Conservation (phyloP, 2,888 invertebrate species). For the Seira ritae region DNA sequence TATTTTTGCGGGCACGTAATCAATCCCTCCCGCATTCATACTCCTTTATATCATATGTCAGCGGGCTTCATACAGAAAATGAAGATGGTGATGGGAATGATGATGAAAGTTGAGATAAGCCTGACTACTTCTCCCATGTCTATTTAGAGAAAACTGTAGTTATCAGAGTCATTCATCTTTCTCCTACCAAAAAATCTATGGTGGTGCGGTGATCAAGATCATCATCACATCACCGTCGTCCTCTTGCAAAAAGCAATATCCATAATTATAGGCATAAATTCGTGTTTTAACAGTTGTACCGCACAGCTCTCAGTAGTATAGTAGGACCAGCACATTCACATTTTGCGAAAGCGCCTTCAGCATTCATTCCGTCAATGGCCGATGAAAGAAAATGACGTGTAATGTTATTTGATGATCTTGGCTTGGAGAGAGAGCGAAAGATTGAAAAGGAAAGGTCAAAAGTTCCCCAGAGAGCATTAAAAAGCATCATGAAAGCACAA, state of each 20-base stretch:
- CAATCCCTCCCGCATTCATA: neutral
- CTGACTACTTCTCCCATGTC: slow-evolving; percentile 20
- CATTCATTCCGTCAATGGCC: neutral
- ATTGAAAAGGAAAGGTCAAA: slow-evolving; percentile 30
- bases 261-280: slow-evolving; percentile 2
- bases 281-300: neutral
- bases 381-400: neutral
- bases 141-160: slow-evolving; percentile 27
- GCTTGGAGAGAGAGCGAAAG: too few species aligned
- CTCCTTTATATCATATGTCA: neutral
- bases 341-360: neutral
- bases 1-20: neutral
- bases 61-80: neutral
- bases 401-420: too few species aligned
- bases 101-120: slow-evolving; percentile 7
- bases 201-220: neutral
- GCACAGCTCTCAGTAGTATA: neutral
- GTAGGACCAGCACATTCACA: neutral
- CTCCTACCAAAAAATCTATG: neutral
- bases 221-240: neutral
- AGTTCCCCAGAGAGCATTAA: slow-evolving; percentile 26
- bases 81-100: neutral
- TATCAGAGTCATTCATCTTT: slow-evolving; percentile 41
- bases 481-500: too few species aligned
- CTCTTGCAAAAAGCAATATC: neutral